Percentiles rank a stretch among this genome's conserved stretches.
These are phyloP conservation scores for Dysidea cf. avara DNA, from an alignment of 37 sponge, comb jelly and placozoan species.

Conservation along the genomic window DNA sequence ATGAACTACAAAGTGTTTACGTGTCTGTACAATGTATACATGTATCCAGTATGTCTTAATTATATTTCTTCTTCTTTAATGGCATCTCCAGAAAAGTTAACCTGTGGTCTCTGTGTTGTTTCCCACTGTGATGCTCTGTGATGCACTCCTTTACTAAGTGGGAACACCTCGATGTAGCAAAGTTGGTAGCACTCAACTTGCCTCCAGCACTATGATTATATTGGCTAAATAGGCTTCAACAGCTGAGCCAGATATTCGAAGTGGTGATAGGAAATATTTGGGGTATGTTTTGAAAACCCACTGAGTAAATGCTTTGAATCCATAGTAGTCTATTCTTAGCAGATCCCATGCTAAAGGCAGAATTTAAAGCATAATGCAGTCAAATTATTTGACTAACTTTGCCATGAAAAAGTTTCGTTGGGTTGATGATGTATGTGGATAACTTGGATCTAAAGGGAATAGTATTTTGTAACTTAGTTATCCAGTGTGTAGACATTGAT, in stretches of 20 bases:
- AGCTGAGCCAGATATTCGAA: constrained; percentile 13
- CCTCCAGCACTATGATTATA: constrained; percentile 12
- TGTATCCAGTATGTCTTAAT: too few relatives aligned
- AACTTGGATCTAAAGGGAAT: constrained; percentile 5
- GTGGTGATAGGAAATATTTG: constrained; percentile 7
- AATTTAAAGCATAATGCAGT: too few relatives aligned
- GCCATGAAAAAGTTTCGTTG: constrained; percentile 23
- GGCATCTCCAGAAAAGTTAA: neutral
- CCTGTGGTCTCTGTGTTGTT: neutral
- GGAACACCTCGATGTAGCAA: neutral
- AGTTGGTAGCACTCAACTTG: constrained; percentile 24
- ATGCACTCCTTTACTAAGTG: neutral
- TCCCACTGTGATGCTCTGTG: constrained; percentile 5
- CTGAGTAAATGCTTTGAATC: constrained; percentile 2
- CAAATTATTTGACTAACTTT: constrained; percentile 14
- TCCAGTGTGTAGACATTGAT: too few relatives aligned
- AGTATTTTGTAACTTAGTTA: too few relatives aligned
- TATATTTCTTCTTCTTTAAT: too few relatives aligned
- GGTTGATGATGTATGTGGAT: neutral
- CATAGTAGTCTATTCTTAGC: constrained; percentile 2
- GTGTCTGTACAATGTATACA: too few relatives aligned
- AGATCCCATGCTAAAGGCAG: constrained; percentile 21
- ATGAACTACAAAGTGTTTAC: too few relatives aligned
- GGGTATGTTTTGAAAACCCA: constrained; percentile 1
- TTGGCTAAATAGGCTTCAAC: constrained; percentile 12